A percentile compares a stretch with the other conserved stretches of the same genome.
These are phyloP conservation scores for Crocodylus rhombifer DNA, from an alignment of 2,797 vertebrate species.

Conservation along the genomic window DNA sequence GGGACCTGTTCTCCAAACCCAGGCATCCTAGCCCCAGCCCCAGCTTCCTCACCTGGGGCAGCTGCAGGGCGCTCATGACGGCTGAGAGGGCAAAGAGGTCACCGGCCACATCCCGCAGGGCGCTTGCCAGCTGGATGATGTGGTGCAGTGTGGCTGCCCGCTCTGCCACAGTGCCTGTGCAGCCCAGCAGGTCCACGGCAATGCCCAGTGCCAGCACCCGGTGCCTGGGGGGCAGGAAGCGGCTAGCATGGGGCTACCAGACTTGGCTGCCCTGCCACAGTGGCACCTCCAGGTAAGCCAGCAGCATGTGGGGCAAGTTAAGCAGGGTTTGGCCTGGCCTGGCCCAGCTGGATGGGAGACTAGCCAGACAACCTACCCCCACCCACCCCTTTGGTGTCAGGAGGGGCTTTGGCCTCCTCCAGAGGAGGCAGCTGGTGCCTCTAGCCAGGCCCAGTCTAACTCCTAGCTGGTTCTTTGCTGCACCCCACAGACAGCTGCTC, in stretches of 20 bases:
- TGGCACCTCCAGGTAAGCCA: not conserved
- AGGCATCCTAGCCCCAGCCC: not conserved
- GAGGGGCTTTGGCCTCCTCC: not conserved
- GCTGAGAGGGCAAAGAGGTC: conserved; percentile 90
- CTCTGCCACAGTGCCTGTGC: conserved; percentile 86
- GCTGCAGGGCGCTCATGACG: conserved; percentile 90
- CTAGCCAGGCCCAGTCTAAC: not conserved
- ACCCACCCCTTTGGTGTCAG: accelerated
- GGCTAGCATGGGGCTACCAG: not conserved
- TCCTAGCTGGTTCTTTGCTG: no score
- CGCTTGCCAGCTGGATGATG: conserved; percentile 85
- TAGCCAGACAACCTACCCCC: not conserved
- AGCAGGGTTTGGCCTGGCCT: not conserved
- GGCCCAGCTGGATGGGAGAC: not conserved
- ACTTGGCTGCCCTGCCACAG: no score
- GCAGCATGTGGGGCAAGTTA: not conserved
- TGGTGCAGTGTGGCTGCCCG: conserved; percentile 84
- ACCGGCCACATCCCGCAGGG: conserved; percentile 82
- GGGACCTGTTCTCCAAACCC: not conserved
- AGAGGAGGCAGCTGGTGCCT: not conserved
- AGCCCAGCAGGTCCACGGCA: conserved; percentile 90
- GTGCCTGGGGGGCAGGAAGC: conserved; percentile 79
- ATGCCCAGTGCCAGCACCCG: conserved; percentile 86
- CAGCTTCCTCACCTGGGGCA: conserved; percentile 86
- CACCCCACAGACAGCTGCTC: not conserved